Evolutionary conservation across 2,888 invertebrate genomes (phyloP), one percentile per base, ranked within the genome.

Genomic region (Apotomis turbidana): DNA sequence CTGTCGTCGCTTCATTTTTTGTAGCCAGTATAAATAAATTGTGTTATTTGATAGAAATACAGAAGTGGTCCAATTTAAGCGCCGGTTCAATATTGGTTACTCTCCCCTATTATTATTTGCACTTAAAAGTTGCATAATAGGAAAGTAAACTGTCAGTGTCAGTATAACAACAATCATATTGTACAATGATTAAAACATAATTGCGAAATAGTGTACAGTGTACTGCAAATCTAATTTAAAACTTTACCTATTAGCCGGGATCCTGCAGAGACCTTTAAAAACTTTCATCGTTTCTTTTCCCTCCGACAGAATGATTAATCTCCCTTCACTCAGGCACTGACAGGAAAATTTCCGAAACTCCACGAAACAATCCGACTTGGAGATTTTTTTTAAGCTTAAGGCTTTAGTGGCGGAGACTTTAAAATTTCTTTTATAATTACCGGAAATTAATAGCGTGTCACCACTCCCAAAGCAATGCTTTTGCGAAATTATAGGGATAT

Each of bases 231-330:
- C 44, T 51, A 36, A 58, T 68, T 72, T 36, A 46, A 68, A 72
- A 72, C 58, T 68, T 68, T 62, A 44, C 57, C 52, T 63, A 72
- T 63, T 68, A 59, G 57, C 36, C n/a, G 55, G 10, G 51, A 41
- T 51, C 55, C 62, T 59, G 44, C 38, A 51, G 8, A 52, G 58
- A 58, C 60, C 64, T 60, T 54, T 49, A 44, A 73, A 68, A 73
- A 72, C 63, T 76, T 76, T 76, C 70, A 74, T 75, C 67, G 64
- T 73, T 72, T 68, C 74, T 76, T 80, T 80, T 82, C 79, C 77
- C 73, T 78, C 76, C 79, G 83, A 87, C 85, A 82, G 80, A 74
- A 81, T 83, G 82, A 89, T 89, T 83, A 85, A 88, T 89, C 78
- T 79, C 75, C 78, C 77, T 79, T 83, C 84, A 83, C 79, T 81